Base-by-base conservation (phyloP, 2,888 invertebrate genomes). In the Lymantria dispar region DNA sequence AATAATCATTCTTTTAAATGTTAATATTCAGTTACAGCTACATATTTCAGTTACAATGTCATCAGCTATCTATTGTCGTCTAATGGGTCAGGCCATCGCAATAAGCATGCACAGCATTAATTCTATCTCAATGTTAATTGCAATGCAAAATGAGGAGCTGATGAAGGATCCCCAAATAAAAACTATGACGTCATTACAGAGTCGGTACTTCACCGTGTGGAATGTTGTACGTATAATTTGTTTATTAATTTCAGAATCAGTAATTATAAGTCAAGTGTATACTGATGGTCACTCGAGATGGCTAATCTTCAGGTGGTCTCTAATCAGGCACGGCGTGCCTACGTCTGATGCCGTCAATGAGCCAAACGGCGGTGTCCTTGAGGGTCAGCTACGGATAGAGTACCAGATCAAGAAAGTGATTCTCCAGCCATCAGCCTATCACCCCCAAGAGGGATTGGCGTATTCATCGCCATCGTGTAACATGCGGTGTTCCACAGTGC, bases 151-250 rank as follows among this genome's bases (percentile, higher is more conserved):
- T 12, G 47, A 68, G 2, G 50, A 55, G 7, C 13, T 72, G 14
- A 45, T 59, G 59, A 70, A 62, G 5, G 80, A 83, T 10, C 68
- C 63, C 0, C 50, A 68, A 0, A 59, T 84, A 0, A 56, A 52
- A 2, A 57, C 46, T 0, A 73, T 83, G 58, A 53, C 61, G 0
- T 70, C 66, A 0, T 50, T 80, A 45, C 74, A 80, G 31, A 56
- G 51, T 33, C 55, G 64, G 0, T 85, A 70, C 37, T 42, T 83
- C 0, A 84, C 84, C 8, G 74, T 78, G 1, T 84, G 84, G 85
- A 84, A 78, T 50, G 62, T 84, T 54, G 83, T 83, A 52, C 72
- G 79, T 71, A 45, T 1, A 22, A 22, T 22, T 22, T 22, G 22
- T 22, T 22, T 22, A 22, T 42, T 42, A 9, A 22, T 39, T 39